Evolutionary conservation across 2,113 vertebrate genomes (phyloP).

Genomic region (Heteronetta atricapilla): DNA sequence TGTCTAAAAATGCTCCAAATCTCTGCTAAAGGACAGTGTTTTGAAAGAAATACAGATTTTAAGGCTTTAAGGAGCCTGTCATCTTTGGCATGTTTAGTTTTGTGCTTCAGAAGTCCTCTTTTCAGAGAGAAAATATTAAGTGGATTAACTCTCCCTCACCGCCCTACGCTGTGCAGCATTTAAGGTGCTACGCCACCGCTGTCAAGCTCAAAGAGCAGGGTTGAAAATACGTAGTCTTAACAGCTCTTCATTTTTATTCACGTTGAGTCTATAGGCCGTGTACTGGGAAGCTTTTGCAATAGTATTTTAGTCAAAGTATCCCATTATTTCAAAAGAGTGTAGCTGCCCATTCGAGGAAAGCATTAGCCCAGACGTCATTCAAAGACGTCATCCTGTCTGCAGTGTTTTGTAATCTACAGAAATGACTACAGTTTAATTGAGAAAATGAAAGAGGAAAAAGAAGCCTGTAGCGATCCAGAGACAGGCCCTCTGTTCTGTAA

Average conservation of each 20-base stretch:
- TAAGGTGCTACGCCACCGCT: neutral
- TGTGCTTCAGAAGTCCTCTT: neutral
- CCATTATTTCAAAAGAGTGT: neutral
- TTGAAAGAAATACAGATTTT: neutral
- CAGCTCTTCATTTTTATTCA: neutral
- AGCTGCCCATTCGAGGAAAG: constrained; percentile 4
- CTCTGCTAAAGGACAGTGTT: neutral
- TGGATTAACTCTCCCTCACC: neutral
- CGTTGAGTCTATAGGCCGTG: neutral
- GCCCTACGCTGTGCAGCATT: accelerated
- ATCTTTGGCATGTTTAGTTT: neutral
- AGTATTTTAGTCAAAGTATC: neutral
- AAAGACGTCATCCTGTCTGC: constrained; percentile 2
- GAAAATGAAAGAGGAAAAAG: constrained; percentile 45
- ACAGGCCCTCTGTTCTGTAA: neutral
- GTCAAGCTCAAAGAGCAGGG: neutral
- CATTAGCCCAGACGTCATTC: neutral
- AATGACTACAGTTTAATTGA: neutral
- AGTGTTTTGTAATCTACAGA: constrained; percentile 35
- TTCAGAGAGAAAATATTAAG: neutral
- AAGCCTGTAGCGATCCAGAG: neutral
- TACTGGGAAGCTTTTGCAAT: neutral
- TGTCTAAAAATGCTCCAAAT: neutral
- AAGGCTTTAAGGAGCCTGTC: neutral
- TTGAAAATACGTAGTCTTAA: neutral